These are phyloP conservation scores for Prunella fulvescens DNA, from an alignment of 2,113 vertebrate species.

Conservation along the genomic window DNA sequence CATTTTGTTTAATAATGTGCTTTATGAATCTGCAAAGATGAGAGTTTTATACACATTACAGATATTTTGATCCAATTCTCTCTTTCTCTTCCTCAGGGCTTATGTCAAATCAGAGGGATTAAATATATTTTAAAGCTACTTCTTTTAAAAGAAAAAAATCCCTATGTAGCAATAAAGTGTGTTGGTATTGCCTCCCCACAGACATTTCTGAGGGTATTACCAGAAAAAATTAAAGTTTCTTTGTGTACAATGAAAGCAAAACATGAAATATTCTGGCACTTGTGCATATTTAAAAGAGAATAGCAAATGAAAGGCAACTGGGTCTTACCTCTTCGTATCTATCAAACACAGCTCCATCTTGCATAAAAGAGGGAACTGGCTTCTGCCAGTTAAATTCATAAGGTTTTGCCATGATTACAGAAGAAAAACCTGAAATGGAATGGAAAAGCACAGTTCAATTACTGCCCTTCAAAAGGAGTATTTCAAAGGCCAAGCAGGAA, in stretches of 20 bases:
- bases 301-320: neutral
- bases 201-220: neutral
- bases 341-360: slow-evolving; percentile 93
- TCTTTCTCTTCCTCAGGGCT: neutral
- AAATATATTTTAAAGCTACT: neutral
- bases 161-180: neutral
- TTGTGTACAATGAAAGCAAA: neutral
- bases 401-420: slow-evolving; percentile 93
- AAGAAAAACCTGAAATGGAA: slow-evolving; percentile 74
- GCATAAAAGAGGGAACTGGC: slow-evolving; percentile 89
- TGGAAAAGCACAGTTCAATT: neutral
- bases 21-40: neutral
- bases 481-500: neutral
- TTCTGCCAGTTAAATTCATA: slow-evolving; percentile 99
- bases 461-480: neutral
- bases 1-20: neutral
- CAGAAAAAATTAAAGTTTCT: neutral
- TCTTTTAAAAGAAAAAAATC: neutral
- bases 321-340: slow-evolving; percentile 94
- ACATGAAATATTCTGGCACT: neutral
- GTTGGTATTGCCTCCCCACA: neutral
- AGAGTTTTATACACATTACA: neutral
- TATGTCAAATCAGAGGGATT: slow-evolving; percentile 7
- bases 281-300: neutral
- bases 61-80: neutral